phyloP scores from a whole-genome alignment of 2,888 invertebrate species.

The Eupsilia transversa region DNA sequence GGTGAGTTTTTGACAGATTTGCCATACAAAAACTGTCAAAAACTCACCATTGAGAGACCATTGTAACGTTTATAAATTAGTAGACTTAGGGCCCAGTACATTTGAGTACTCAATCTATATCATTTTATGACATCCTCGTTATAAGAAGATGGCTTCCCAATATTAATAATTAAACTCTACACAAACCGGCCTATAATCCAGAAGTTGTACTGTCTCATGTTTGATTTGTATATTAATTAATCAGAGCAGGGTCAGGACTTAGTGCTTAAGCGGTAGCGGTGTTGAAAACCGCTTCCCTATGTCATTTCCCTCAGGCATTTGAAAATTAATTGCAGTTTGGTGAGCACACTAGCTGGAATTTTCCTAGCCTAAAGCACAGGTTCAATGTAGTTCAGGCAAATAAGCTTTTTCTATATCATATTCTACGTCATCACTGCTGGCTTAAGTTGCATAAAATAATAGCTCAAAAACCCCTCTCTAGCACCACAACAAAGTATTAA shows the following conservation, averaged over 20 bases:
- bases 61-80: too few species aligned
- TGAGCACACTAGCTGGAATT: background rate
- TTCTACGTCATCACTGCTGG: background rate
- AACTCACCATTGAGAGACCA: too few species aligned
- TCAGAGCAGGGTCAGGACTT: slow-evolving; percentile 30
- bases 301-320: background rate
- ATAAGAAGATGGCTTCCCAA: slow-evolving; percentile 41
- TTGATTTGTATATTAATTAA: slow-evolving; percentile 68
- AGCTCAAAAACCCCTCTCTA: background rate
- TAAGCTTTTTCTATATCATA: background rate
- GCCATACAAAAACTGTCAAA: too few species aligned
- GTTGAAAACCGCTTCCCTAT: background rate
- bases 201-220: slow-evolving; percentile 58
- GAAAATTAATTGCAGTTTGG: background rate
- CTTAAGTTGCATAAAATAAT: background rate
- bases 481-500: too few species aligned
- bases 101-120: slow-evolving; percentile 35
- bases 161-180: slow-evolving; percentile 49
- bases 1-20: too few species aligned
- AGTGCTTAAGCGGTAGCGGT: slow-evolving; percentile 54
- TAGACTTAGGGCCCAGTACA: too few species aligned
- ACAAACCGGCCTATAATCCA: slow-evolving; percentile 56
- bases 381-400: too few species aligned
- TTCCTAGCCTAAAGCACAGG: background rate
- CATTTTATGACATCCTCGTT: slow-evolving; percentile 57